Percentiles rank a stretch among this genome's conserved stretches.
These are phyloP conservation scores for Opisthocomus hoazin DNA, from an alignment of 2,113 vertebrate species.

Conservation along the genomic window DNA sequence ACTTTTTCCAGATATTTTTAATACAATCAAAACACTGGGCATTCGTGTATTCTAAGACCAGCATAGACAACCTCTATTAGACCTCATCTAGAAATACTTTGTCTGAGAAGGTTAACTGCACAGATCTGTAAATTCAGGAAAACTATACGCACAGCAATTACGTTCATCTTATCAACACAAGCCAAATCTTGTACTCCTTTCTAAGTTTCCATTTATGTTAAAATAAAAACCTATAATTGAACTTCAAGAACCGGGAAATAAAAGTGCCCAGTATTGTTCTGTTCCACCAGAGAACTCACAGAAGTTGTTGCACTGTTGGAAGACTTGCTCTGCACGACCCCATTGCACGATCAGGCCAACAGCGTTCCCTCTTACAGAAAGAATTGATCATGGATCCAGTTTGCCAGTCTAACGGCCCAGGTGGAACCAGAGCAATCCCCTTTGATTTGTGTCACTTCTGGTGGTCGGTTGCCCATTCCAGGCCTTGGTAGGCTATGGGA, in stretches of 20 bases:
- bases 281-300: background rate
- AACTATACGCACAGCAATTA: background rate
- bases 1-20: background rate
- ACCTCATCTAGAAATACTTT: background rate
- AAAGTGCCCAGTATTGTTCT: background rate
- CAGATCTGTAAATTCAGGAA: background rate
- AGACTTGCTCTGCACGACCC: background rate
- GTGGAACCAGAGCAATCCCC: background rate
- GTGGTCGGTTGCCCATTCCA: background rate
- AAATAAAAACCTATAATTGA: background rate
- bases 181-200: background rate
- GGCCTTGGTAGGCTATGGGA: background rate
- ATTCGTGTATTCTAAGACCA: background rate
- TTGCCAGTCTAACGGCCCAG: background rate
- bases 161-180: background rate
- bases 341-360: background rate
- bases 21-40: background rate
- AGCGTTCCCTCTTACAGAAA: background rate
- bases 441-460: background rate
- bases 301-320: background rate
- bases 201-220: background rate
- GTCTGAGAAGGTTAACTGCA: background rate
- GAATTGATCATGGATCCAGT: background rate
- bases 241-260: background rate
- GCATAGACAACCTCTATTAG: background rate